Percentiles rank a stretch among this genome's conserved stretches.
Conservation (phyloP, 2,888 invertebrate species). For the Scaptomyza reducta region DNA sequence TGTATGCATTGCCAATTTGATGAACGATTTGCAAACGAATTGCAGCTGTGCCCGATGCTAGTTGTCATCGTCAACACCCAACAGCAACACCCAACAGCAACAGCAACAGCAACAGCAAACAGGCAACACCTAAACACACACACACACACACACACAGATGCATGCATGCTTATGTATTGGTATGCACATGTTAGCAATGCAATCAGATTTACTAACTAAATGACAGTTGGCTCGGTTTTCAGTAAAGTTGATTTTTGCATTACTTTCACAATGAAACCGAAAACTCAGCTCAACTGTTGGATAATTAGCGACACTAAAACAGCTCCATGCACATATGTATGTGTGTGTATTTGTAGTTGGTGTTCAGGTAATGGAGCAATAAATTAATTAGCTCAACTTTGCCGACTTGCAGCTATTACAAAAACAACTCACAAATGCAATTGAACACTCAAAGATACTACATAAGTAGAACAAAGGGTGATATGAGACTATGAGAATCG, state of each 20-base stretch:
- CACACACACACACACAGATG: neutral
- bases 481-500: too few relatives aligned
- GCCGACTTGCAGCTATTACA: conserved; percentile 44
- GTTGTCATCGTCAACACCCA: conserved; percentile 44
- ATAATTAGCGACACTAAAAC: conserved; percentile 71
- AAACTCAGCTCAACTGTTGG: conserved; percentile 56
- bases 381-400: conserved; percentile 58
- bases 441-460: neutral
- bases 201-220: conserved; percentile 49
- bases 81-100: conserved; percentile 21
- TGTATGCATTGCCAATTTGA: conserved; percentile 58
- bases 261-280: conserved; percentile 67
- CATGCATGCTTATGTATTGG: neutral
- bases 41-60: conserved; percentile 47
- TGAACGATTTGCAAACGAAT: conserved; percentile 55
- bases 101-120: conserved; percentile 22
- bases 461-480: neutral
- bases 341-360: conserved; percentile 1
- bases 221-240: conserved; percentile 1
- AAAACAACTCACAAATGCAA: conserved; percentile 15
- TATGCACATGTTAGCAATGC: conserved; percentile 46
- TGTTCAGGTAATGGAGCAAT: conserved; percentile 60
- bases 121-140: conserved; percentile 28
- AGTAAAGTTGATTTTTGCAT: conserved; percentile 44
- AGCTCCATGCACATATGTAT: neutral